Evolutionary conservation across 2,797 vertebrate genomes (phyloP), one percentile per base, ranked within the genome.

Genomic region (Dipus sagitta): DNA sequence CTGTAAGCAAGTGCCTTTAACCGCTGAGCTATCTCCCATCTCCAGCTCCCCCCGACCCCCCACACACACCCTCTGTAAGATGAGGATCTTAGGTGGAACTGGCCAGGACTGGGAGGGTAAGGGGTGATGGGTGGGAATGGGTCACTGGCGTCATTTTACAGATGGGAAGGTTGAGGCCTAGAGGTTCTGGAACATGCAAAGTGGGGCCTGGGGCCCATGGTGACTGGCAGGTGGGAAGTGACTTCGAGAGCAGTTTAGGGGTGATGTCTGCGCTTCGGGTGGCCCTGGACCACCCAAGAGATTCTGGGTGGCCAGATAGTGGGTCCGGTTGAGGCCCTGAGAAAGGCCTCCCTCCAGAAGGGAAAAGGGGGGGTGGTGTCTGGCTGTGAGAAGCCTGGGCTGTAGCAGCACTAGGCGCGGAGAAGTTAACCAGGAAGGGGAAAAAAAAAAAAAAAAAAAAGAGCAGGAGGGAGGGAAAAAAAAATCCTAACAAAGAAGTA

Each of bases 401-500:
- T 26, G 76, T 38, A 64, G 85, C 86, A 10, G 65, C 28, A 52
- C 60, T n/a, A 3, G 90, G 79, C 64, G 12, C 38, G 17, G 88
- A 86, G 78, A 97, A 96, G 96, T 97, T 96, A 93, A 91, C 91
- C 91, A 92, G 96, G 94, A 94, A 96, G 87, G 87, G 21, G 72
- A n/a, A n/a, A n/a, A 42, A 42, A 42, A 42, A 42, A 42, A 42
- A 47, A 47, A 47, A 47, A 47, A 47, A 54, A 96, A 86, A 86
- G 90, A 90, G 92, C 85, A 54, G 85, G 95, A 96, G 94, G 79
- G 96, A 96, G 95, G 95, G 94, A 74, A 82, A 92, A 89, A 89
- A 93, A 95, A 95, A 77, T 72, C 64, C 95, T 93, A 96, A 97
- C 96, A 97, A 96, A 97, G 97, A 96, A 93, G 90, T 84, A 84